Evolutionary conservation across 2,888 invertebrate species (phyloP), one percentile per base, ranked within the genome.

Genomic region (Quadroppia sp.): DNA sequence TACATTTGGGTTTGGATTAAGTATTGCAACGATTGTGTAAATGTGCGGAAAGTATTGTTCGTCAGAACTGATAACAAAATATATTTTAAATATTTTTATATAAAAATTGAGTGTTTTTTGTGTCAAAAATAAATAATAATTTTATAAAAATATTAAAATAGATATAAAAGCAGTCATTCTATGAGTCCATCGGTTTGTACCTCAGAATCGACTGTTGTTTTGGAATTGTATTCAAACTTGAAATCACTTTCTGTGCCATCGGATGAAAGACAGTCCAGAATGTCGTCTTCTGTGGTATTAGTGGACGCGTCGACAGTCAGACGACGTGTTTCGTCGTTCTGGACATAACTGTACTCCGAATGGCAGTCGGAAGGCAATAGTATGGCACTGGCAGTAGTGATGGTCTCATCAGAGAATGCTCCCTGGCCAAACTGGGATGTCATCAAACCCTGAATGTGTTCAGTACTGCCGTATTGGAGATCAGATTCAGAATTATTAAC

Each of bases 281-380:
- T 56, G 17, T 77, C 77, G 36, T 77, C 77, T 50, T 77, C 77
- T 70, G 73, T 72, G 20, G 77, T 77, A 36, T 77, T 77, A 36
- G 77, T 77, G 23, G 77, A 76, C 70, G 77, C 77, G 76, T 77
- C 77, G 7, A 75, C 75, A 72, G 76, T 76, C 7, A 70, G 75
- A 71, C 64, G 32, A 30, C 75, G 72, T 20, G 69, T 50, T 20
- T 77, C 76, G 32, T 73, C 75, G 13, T 13, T 36, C 45, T 70
- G 70, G 42, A 30, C 45, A 42, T 70, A 70, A 70, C 25, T 71
- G 75, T 74, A 56, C 74, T 76, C 74, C 28, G 75, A 75, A 9
- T 56, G 74, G 45, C 73, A 71, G 9, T 75, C 75, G 13, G 69
- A n/a, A 20, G 77, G 59, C 50, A 75, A 42, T 40, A 76, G 61